Evolutionary conservation across 2,113 vertebrate species (phyloP).

Genomic region (Rana temporaria): DNA sequence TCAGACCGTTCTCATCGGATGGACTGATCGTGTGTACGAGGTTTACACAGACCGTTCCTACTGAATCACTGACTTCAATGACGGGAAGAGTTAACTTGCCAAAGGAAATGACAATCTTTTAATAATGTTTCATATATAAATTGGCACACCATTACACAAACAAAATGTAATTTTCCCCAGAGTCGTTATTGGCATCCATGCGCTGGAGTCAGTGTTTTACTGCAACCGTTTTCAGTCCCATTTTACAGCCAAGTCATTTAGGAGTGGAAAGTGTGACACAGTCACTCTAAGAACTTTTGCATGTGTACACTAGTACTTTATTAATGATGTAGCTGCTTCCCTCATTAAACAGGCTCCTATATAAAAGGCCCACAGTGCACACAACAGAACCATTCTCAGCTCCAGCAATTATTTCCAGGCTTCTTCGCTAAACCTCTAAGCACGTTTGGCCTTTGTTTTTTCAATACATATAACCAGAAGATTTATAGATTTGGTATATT

Average conservation of each 20-base stretch:
- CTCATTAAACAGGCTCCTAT: conserved; percentile 35
- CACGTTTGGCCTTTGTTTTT: background rate
- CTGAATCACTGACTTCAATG: background rate
- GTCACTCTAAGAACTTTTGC: conserved; percentile 63
- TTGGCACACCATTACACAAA: conserved; percentile 68
- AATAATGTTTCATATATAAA: conserved; percentile 70
- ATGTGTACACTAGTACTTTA: conserved; percentile 41
- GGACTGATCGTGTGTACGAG: too few species aligned
- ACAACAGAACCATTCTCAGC: background rate
- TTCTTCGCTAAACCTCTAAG: background rate
- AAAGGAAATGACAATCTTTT: conserved; percentile 63
- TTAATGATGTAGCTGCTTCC: conserved; percentile 44
- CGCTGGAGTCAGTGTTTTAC: conserved; percentile 67
- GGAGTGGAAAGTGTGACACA: conserved; percentile 70
- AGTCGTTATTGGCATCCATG: conserved; percentile 62
- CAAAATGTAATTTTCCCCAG: conserved; percentile 66
- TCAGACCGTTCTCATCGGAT: too few species aligned
- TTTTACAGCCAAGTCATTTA: conserved; percentile 67
- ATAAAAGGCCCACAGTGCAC: conserved; percentile 3
- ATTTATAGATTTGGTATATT: background rate
- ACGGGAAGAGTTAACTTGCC: conserved; percentile 36
- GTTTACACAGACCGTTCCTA: background rate
- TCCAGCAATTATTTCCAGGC: conserved; percentile 26
- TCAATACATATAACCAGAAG: background rate
- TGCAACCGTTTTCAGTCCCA: conserved; percentile 63